Conservation (phyloP, 2,888 invertebrate genomes). For the Lamproptera curius region DNA sequence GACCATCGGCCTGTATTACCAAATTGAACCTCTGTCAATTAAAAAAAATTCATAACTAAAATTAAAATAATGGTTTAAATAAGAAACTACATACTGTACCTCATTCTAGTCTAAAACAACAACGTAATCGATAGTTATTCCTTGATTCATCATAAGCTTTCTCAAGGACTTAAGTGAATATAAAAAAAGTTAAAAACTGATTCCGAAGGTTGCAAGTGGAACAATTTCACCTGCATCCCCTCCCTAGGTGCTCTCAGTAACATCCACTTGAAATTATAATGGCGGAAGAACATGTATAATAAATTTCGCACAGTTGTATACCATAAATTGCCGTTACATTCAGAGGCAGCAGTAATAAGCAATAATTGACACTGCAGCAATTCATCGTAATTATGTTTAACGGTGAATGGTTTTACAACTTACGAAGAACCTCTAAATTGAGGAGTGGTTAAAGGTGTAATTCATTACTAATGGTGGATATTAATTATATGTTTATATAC, state of each 20-base stretch:
- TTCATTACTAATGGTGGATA: neutral
- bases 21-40: too few relatives aligned
- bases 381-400: constrained; percentile 5
- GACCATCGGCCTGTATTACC: too few relatives aligned
- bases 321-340: constrained; percentile 9
- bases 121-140: too few relatives aligned
- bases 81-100: neutral
- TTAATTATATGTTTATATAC: too few relatives aligned
- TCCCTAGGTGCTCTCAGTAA: constrained; percentile 11
- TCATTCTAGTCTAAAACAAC: neutral
- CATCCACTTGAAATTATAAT: constrained; percentile 22
- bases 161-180: too few relatives aligned
- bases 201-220: constrained; percentile 3
- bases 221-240: constrained; percentile 14
- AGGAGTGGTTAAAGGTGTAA: neutral
- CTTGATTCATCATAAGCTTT: too few relatives aligned
- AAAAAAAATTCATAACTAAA: too few relatives aligned
- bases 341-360: neutral
- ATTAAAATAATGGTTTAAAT: too few relatives aligned
- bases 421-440: neutral
- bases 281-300: constrained; percentile 13
- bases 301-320: constrained; percentile 13
- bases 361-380: constrained; percentile 7
- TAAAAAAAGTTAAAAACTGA: too few relatives aligned
- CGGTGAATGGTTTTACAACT: neutral